A percentile compares a stretch with the other conserved stretches of the same genome.
Conservation (phyloP, 2,888 invertebrate genomes). For the Eupeodes luniger region DNA sequence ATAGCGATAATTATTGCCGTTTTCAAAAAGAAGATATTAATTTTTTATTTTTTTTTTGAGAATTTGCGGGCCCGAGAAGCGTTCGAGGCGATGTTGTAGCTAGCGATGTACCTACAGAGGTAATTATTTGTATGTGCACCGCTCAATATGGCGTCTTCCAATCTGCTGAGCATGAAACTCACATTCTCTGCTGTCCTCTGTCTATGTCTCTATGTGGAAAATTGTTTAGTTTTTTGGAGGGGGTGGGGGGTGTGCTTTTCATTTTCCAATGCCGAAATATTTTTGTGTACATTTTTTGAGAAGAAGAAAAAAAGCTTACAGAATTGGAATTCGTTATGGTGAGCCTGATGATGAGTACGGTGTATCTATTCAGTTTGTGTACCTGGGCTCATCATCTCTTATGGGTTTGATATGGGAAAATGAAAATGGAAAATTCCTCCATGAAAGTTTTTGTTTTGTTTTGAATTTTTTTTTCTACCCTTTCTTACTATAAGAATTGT, state of each 20-base stretch:
- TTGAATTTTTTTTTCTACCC: conserved; percentile 22
- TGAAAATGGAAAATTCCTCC: background rate
- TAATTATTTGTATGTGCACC: conserved; percentile 45
- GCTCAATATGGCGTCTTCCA: conserved; percentile 75
- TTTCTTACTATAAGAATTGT: background rate
- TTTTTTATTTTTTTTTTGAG: conserved; percentile 36
- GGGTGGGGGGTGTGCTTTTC: conserved; percentile 1
- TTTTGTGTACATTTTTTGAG: conserved; percentile 68
- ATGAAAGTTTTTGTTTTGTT: conserved; percentile 11
- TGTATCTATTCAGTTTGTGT: background rate
- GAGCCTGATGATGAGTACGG: background rate
- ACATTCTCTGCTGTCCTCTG: conserved; percentile 10
- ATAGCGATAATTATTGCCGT: conserved; percentile 44
- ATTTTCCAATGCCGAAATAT: conserved; percentile 72
- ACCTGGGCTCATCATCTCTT: conserved; percentile 1
- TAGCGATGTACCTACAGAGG: conserved; percentile 67
- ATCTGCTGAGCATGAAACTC: conserved; percentile 55
- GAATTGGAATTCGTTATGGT: conserved; percentile 12
- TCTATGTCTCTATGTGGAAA: conserved; percentile 27
- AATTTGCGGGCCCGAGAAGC: conserved; percentile 68
- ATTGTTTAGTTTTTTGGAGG: conserved; percentile 11
- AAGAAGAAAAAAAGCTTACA: conserved; percentile 62
- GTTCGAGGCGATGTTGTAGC: conserved; percentile 15
- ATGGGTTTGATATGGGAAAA: background rate
- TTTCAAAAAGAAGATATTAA: conserved; percentile 59